Evolutionary conservation across 2,888 invertebrate species (phyloP).

Genomic region (Melanostoma scalare): DNA sequence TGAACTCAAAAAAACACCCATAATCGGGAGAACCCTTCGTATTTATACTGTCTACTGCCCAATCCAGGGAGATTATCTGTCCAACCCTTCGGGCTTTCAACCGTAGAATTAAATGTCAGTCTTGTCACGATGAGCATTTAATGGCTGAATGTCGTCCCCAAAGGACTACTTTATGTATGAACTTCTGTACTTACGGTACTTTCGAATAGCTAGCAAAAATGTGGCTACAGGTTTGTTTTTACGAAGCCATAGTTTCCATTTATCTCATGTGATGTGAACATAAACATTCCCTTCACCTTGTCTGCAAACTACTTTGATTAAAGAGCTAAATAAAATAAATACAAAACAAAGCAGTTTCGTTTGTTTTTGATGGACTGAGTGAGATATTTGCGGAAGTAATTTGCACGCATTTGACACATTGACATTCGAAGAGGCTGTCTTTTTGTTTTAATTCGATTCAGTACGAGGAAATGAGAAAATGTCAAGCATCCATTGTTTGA

Average conservation of each 20-base stretch:
- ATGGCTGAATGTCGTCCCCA: constrained; percentile 7
- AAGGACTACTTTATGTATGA: no score
- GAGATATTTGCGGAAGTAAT: constrained; percentile 35
- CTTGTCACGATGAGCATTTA: constrained; percentile 13
- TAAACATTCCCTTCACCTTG: no score
- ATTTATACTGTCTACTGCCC: constrained; percentile 56
- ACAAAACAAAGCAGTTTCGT: no score
- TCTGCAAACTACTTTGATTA: no score
- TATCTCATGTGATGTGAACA: no score
- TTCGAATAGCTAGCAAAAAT: background rate
- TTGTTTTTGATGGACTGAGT: constrained; percentile 12
- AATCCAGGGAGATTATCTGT: constrained; percentile 55
- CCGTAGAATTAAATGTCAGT: constrained; percentile 42
- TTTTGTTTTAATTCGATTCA: background rate
- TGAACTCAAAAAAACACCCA: constrained; percentile 55
- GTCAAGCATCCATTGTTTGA: background rate
- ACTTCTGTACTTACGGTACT: no score
- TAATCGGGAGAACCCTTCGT: constrained; percentile 36
- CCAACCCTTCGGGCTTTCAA: constrained; percentile 22
- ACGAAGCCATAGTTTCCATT: background rate
- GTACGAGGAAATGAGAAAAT: background rate
- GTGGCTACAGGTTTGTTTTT: constrained; percentile 10
- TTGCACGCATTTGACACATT: constrained; percentile 48
- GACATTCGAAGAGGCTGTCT: constrained; percentile 19
- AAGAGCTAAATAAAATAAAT: no score